A percentile compares a stretch with the other conserved stretches of the same genome.
phyloP scores from a whole-genome alignment of 1,140 invertebrate genomes.

The Dendroctonus ponderosae region DNA sequence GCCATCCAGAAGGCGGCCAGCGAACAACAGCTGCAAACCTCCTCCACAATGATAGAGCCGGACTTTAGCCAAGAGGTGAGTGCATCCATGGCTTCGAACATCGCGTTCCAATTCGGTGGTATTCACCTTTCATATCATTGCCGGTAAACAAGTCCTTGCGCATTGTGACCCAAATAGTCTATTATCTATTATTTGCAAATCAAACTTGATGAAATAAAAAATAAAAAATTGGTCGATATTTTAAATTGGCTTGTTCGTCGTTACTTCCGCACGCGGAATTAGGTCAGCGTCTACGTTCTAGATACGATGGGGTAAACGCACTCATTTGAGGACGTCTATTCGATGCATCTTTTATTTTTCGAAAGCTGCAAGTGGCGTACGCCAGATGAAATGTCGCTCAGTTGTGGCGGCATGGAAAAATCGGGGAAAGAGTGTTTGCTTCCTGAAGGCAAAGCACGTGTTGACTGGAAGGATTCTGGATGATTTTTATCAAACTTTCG shows the following conservation, averaged over 20 bases:
- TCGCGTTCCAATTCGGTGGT: constrained; percentile 22
- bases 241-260: constrained; percentile 11
- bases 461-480: too few species aligned
- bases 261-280: constrained; percentile 1
- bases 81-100: constrained; percentile 11
- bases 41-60: constrained; percentile 58
- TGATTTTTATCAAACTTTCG: too few species aligned
- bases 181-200: constrained; percentile 23
- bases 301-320: constrained; percentile 24
- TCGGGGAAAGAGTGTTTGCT: too few species aligned
- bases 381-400: background rate
- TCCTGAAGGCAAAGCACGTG: too few species aligned
- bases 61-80: constrained; percentile 76
- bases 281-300: constrained; percentile 27
- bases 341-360: background rate
- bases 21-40: constrained; percentile 48
- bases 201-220: background rate
- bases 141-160: constrained; percentile 22
- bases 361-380: too few species aligned
- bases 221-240: constrained; percentile 14
- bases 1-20: constrained; percentile 69
- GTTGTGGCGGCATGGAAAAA: too few species aligned
- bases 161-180: constrained; percentile 10
- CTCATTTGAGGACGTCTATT: constrained; percentile 22
- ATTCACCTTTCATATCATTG: constrained; percentile 20